Evolutionary conservation across 1,140 invertebrate species (phyloP).

Genomic region (Drosophila pandora): DNA sequence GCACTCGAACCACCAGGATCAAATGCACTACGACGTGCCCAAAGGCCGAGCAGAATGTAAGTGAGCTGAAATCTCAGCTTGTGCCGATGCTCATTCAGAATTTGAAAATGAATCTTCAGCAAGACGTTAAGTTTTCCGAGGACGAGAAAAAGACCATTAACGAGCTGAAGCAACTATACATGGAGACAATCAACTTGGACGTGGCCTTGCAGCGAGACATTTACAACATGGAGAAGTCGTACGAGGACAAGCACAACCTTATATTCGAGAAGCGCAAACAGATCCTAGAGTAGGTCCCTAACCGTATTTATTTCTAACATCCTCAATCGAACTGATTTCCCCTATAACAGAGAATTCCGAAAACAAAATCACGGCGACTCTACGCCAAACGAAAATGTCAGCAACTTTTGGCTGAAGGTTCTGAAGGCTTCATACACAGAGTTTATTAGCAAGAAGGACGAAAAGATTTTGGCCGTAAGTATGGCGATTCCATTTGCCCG

Average conservation of each 20-base stretch:
- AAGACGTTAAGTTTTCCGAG: slow-evolving; percentile 82
- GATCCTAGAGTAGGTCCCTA: slow-evolving; percentile 64
- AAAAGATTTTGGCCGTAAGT: slow-evolving; percentile 91
- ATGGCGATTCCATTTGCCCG: neutral
- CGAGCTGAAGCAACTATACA: slow-evolving; percentile 94
- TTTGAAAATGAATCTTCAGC: neutral
- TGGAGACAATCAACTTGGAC: slow-evolving; percentile 91
- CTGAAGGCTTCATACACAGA: slow-evolving; percentile 91
- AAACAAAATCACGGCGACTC: slow-evolving; percentile 64
- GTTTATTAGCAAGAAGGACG: slow-evolving; percentile 91
- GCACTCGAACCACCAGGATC: neutral
- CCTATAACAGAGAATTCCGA: slow-evolving; percentile 45
- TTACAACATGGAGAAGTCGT: slow-evolving; percentile 93
- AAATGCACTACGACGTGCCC: neutral
- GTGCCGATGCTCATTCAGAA: neutral
- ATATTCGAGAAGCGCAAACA: slow-evolving; percentile 77
- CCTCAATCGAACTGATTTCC: neutral
- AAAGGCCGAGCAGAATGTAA: slow-evolving; percentile 30
- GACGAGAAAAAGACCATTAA: slow-evolving; percentile 91
- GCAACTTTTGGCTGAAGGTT: slow-evolving; percentile 96
- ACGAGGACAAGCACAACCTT: slow-evolving; percentile 85
- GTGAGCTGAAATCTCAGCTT: slow-evolving; percentile 1
- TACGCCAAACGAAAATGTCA: slow-evolving; percentile 86
- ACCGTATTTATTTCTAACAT: neutral
- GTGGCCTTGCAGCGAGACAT: slow-evolving; percentile 95